Conservation (phyloP, 2,797 vertebrate genomes). For the Borostomias antarcticus region DNA sequence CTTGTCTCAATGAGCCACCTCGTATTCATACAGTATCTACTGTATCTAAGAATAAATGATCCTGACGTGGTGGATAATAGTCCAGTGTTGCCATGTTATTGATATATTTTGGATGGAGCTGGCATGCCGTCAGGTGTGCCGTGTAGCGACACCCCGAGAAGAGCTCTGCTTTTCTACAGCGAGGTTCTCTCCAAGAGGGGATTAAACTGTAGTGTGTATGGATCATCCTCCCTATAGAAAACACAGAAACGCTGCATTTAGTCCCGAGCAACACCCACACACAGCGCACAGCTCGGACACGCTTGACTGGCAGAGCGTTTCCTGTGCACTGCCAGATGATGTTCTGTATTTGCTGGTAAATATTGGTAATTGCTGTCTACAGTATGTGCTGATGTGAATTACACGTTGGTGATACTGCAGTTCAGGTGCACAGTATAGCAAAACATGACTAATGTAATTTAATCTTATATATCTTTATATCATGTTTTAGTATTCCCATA, state of each 20-base stretch:
- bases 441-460: no score
- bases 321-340: conserved; percentile 7
- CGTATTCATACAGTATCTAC: no score
- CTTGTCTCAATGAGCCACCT: neutral
- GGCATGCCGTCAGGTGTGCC: no score
- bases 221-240: conserved; percentile 25
- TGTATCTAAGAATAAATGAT: neutral
- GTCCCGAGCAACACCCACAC: conserved; percentile 15
- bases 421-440: neutral
- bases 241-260: conserved; percentile 24
- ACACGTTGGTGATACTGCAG: neutral
- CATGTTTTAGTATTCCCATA: no score
- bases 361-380: neutral
- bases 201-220: conserved; percentile 34
- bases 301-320: conserved; percentile 24
- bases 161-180: neutral
- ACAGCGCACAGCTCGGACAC: conserved; percentile 12
- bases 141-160: neutral
- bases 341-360: neutral
- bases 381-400: neutral
- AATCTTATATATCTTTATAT: no score
- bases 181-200: conserved; percentile 29
- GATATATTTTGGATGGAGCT: neutral
- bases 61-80: neutral
- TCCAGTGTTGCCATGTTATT: neutral